Conservation (phyloP, 2,797 vertebrate genomes). For the Rhabdomys pumilio region DNA sequence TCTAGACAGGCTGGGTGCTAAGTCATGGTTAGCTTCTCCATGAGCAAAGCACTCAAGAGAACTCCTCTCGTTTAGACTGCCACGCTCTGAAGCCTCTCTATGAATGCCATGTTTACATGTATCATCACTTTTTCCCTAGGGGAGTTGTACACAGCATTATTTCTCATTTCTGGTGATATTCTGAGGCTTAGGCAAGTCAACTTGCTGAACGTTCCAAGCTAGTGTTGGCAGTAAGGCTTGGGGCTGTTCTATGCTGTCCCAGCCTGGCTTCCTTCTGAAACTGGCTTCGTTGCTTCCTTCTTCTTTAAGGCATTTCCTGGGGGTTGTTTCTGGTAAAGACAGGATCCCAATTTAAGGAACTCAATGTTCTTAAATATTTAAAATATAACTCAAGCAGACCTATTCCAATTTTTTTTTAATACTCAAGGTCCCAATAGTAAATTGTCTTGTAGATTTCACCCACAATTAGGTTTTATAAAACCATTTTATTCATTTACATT, state of each 20-base stretch:
- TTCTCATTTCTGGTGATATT: conserved; percentile 45
- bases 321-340: conserved; percentile 43
- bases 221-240: not conserved
- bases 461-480: conserved; percentile 45
- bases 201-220: not conserved
- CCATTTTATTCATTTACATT: conserved; percentile 48
- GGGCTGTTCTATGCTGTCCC: not conserved
- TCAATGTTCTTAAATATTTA: conserved; percentile 52
- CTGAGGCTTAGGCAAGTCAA: conserved; percentile 15
- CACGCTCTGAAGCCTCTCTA: not conserved
- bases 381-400: conserved; percentile 1
- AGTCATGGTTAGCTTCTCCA: not conserved
- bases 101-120: not conserved
- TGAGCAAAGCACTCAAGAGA: not conserved
- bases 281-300: not conserved
- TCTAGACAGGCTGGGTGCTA: not conserved
- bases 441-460: conserved; percentile 24
- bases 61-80: not conserved
- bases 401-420: not conserved
- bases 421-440: conserved; percentile 26
- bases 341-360: conserved; percentile 30
- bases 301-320: conserved; percentile 9
- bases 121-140: not conserved
- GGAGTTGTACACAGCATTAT: not conserved
- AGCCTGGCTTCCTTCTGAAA: not conserved